Conservation (phyloP, 2,888 invertebrate genomes). For the Nipponacmea schrenckii region DNA sequence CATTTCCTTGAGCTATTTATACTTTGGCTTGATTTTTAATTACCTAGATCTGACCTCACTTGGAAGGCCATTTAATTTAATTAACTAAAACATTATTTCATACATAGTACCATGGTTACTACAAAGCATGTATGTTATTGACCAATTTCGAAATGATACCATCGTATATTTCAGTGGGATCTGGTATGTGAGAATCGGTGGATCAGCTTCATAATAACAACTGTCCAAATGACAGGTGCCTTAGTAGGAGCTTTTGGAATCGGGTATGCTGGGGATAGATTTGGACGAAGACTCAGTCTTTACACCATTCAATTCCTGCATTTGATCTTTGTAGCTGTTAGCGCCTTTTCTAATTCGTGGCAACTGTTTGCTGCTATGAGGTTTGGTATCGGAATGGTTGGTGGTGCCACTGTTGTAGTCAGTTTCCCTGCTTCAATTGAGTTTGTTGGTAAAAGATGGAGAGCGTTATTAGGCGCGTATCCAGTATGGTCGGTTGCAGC, state of each 20-base stretch:
- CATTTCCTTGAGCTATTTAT: too few species aligned
- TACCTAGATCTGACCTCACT: too few species aligned
- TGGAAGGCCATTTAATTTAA: too few species aligned
- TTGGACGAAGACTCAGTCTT: background rate
- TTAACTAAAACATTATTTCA: too few species aligned
- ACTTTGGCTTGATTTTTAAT: too few species aligned
- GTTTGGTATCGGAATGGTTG: background rate
- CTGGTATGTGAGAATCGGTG: background rate
- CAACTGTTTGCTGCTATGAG: background rate
- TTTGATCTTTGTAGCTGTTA: background rate
- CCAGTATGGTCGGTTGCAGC: slow-evolving; percentile 32
- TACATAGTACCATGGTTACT: too few species aligned
- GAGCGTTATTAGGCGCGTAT: slow-evolving; percentile 22
- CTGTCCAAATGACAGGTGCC: background rate
- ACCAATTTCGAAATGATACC: too few species aligned
- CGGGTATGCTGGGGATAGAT: background rate
- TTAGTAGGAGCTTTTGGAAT: background rate
- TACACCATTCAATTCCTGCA: background rate
- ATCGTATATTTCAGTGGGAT: background rate
- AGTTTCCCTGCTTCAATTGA: slow-evolving; percentile 30
- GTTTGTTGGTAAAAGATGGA: slow-evolving; percentile 27
- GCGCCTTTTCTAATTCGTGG: background rate
- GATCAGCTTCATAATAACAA: background rate
- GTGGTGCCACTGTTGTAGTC: slow-evolving; percentile 25
- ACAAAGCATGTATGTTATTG: too few species aligned